Evolutionary conservation across 1,140 invertebrate species (phyloP).

Genomic region (Mercenaria mercenaria): DNA sequence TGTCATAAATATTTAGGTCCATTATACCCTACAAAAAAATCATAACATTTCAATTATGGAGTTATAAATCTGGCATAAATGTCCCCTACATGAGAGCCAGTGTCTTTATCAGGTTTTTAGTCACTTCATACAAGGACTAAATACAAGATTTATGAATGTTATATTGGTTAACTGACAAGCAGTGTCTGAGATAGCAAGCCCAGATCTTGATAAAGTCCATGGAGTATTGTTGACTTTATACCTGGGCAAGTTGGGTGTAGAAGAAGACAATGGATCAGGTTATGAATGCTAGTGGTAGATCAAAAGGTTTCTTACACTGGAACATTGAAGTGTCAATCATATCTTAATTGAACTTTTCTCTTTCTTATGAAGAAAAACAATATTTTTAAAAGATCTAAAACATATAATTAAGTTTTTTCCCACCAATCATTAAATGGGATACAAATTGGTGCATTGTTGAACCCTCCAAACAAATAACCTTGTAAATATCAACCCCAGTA

Average conservation of each 20-base stretch:
- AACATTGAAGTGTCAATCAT: not conserved
- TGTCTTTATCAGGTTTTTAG: not conserved
- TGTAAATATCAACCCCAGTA: too few relatives aligned
- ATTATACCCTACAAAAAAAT: not conserved
- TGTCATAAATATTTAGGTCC: not conserved
- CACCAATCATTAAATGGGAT: too few relatives aligned
- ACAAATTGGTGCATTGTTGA: too few relatives aligned
- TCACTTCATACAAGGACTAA: not conserved
- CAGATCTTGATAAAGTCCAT: not conserved
- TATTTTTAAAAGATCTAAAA: too few relatives aligned
- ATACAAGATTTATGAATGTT: conserved; percentile 8
- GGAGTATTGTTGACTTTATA: not conserved
- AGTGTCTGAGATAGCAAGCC: not conserved
- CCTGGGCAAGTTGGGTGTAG: not conserved
- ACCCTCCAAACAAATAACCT: too few relatives aligned
- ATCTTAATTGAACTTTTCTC: not conserved
- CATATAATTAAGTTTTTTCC: too few relatives aligned
- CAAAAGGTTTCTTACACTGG: not conserved
- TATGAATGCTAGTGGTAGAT: not conserved
- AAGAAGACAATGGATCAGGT: not conserved
- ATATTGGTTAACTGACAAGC: not conserved
- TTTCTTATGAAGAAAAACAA: too few relatives aligned
- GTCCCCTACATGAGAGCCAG: not conserved
- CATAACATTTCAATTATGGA: conserved; percentile 14
- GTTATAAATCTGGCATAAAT: conserved; percentile 28